These are phyloP conservation scores for Epizoanthus ramosus DNA, from an alignment of 92 coral and sea anemone species.

Conservation along the genomic window DNA sequence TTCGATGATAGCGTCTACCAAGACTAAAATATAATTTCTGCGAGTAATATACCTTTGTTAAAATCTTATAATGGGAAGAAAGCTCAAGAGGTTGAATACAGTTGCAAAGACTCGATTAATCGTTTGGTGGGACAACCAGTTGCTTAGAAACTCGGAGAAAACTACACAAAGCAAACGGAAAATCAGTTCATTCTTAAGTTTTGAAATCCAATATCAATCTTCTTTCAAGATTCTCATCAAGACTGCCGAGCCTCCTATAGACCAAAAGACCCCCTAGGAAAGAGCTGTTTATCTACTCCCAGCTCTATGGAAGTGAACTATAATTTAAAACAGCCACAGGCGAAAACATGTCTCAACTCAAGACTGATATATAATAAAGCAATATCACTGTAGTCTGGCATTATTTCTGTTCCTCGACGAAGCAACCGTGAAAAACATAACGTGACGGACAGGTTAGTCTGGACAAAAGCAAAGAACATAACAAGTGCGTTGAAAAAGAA, in stretches of 20 bases:
- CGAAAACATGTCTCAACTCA: neutral
- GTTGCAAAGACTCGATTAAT: neutral
- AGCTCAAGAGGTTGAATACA: neutral
- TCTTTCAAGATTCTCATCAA: neutral
- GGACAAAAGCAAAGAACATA: too few relatives aligned
- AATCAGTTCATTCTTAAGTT: neutral
- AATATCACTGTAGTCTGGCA: too few relatives aligned
- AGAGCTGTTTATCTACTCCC: neutral
- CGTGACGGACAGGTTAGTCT: too few relatives aligned
- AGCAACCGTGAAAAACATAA: too few relatives aligned
- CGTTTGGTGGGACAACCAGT: neutral
- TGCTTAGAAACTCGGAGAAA: neutral
- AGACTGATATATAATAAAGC: too few relatives aligned
- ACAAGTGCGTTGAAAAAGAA: too few relatives aligned
- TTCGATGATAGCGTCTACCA: neutral
- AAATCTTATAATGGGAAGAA: too few relatives aligned
- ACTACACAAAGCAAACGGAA: neutral
- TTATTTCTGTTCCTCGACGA: neutral
- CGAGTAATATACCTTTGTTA: neutral
- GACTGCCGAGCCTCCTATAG: neutral
- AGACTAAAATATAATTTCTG: neutral
- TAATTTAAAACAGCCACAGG: neutral
- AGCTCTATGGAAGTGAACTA: neutral
- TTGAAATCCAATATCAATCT: neutral
- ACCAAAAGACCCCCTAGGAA: constrained; percentile 14